Conservation (phyloP, 1,140 invertebrate species). For the Delia radicum region DNA sequence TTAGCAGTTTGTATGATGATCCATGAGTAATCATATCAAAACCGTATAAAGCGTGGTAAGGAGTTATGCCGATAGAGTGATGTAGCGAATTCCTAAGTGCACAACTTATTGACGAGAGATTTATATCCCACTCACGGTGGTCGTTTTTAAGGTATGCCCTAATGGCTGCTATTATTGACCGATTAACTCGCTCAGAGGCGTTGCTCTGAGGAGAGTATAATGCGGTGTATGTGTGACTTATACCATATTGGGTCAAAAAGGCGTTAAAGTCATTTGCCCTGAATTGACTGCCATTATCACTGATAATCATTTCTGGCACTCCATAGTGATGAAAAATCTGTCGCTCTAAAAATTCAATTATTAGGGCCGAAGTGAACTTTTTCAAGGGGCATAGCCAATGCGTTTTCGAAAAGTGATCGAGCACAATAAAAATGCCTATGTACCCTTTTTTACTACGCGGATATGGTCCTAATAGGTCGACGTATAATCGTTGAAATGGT, state of each 20-base stretch:
- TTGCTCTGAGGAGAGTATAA: no score
- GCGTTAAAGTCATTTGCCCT: no score
- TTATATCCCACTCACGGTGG: neutral
- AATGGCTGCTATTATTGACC: conserved; percentile 4
- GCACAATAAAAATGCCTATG: neutral
- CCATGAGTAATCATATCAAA: neutral
- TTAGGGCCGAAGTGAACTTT: no score
- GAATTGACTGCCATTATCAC: neutral
- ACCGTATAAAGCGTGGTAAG: neutral
- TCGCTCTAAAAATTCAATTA: no score
- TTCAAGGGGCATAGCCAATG: neutral
- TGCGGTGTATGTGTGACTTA: no score
- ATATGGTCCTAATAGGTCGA: conserved; percentile 14
- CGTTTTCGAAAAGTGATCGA: neutral
- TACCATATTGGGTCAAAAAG: no score
- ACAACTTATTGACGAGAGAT: neutral
- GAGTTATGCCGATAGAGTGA: neutral
- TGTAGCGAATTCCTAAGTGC: neutral
- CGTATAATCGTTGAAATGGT: conserved; percentile 7
- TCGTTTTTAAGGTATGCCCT: neutral
- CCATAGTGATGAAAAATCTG: conserved; percentile 9
- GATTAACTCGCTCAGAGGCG: no score
- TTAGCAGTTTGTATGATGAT: no score
- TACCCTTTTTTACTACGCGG: neutral
- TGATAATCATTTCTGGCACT: conserved; percentile 4